phyloP scores from a whole-genome alignment of 1,140 invertebrate species.

The Drosophila busckii region DNA sequence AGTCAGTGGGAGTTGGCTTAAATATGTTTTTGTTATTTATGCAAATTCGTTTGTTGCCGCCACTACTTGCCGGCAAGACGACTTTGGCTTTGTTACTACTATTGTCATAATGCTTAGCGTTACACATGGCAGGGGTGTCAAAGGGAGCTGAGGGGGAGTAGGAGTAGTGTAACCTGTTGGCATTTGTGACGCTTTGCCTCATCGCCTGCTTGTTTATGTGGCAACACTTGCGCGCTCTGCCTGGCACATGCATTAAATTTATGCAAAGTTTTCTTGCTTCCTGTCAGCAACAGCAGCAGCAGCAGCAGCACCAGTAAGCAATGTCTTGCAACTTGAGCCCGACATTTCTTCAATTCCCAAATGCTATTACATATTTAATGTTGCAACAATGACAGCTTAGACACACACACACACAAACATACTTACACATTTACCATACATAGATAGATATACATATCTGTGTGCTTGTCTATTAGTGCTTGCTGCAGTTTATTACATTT shows the following conservation, averaged over 20 bases:
- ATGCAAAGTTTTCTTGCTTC: slow-evolving; percentile 69
- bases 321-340: slow-evolving; percentile 52
- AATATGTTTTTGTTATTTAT: slow-evolving; percentile 77
- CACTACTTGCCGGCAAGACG: slow-evolving; percentile 22
- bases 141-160: neutral
- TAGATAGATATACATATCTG: neutral
- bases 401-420: neutral
- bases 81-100: slow-evolving; percentile 68
- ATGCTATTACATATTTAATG: slow-evolving; percentile 62
- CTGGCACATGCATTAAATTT: slow-evolving; percentile 43
- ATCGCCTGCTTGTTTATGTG: slow-evolving; percentile 59
- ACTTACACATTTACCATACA: neutral
- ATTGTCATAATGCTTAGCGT: slow-evolving; percentile 58
- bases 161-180: slow-evolving; percentile 54
- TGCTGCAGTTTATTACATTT: slow-evolving; percentile 52
- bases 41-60: slow-evolving; percentile 70
- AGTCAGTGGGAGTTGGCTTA: slow-evolving; percentile 54
- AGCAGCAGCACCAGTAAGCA: slow-evolving; percentile 12
- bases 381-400: slow-evolving; percentile 39
- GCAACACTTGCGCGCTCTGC: slow-evolving; percentile 46
- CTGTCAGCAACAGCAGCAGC: slow-evolving; percentile 50
- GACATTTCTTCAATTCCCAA: slow-evolving; percentile 36
- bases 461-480: slow-evolving; percentile 18
- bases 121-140: slow-evolving; percentile 20
- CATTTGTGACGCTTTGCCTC: slow-evolving; percentile 47